Base-by-base conservation (phyloP, 2,888 invertebrate genomes). In the Hyppa rectilinea region DNA sequence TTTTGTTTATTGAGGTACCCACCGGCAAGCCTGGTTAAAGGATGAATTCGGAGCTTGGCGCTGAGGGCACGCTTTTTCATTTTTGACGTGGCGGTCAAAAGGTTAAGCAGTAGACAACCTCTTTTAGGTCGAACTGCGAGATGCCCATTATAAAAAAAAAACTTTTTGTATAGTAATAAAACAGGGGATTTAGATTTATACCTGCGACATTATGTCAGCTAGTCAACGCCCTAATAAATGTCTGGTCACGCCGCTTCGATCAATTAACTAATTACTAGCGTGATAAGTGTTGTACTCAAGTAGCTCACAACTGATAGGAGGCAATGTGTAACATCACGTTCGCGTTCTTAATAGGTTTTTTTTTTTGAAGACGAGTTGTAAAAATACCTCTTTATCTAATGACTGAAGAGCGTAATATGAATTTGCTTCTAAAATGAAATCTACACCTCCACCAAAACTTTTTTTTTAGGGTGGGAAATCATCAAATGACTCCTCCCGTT, bases 161-260 rank as follows among this genome's bases (percentile, higher is more conserved):
- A n/a, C n/a, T n/a, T n/a, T n/a, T n/a, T n/a, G n/a, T n/a, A 14
- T 58, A 40, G 7, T 14, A 26, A 20, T 26, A 4, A 4, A 43
- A 29, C 43, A 43, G n/a, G 12, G 29, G 29, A 14, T n/a, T 43
- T 14, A 29, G 4, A 45, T 29, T 43, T 29, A 58, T n/a, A 26
- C 12, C 26, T 10, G 34, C 9, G 17, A 31, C 17, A 38, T 64
- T 64, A 23, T 26, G 36, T 36, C 20, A 20, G 17, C 4, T 40
- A 47, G n/a, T 49, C 62, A 45, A 50, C 61, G 40, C 61, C 59
- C 55, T 23, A 26, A 26, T 23, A 26, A 26, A n/a, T 50, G 45
- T 23, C 53, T 31, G 43, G 52, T 80, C 70, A 62, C 67, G 34
- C 47, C 31, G 10, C 26, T 62, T 78, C 61, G 70, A 61, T 81